These are phyloP conservation scores for Cryptoblepharus egeriae DNA, from an alignment of 2,797 vertebrate species.

Conservation along the genomic window DNA sequence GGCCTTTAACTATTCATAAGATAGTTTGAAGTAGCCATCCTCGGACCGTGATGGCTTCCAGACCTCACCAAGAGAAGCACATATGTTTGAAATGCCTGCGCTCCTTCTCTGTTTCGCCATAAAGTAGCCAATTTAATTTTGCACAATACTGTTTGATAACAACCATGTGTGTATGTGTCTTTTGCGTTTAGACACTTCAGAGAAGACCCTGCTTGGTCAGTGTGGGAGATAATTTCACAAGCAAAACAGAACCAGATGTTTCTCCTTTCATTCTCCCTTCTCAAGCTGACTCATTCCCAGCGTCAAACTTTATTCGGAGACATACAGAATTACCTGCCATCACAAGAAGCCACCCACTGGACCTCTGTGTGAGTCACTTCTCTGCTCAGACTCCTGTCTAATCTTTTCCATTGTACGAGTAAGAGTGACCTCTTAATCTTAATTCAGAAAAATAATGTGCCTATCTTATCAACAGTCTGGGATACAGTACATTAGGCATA, in stretches of 20 bases:
- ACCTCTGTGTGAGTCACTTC: background rate
- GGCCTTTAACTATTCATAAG: constrained; percentile 70
- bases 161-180: constrained; percentile 81
- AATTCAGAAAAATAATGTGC: background rate
- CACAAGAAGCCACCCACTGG: background rate
- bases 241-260: constrained; percentile 80
- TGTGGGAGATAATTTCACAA: constrained; percentile 81
- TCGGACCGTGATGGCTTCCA: constrained; percentile 78
- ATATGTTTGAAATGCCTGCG: constrained; percentile 78
- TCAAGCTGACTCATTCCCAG: constrained; percentile 61
- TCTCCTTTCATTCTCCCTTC: constrained; percentile 70
- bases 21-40: constrained; percentile 80
- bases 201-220: constrained; percentile 80
- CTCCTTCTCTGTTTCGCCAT: constrained; percentile 78
- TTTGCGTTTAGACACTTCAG: constrained; percentile 78
- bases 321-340: constrained; percentile 2
- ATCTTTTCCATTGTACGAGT: background rate
- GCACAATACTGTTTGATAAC: constrained; percentile 81
- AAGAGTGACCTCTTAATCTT: background rate
- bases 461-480: background rate
- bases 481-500: background rate
- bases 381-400: background rate
- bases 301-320: constrained; percentile 59
- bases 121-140: constrained; percentile 84
- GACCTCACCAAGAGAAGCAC: constrained; percentile 74